Evolutionary conservation across 2,888 invertebrate species (phyloP).

Genomic region (Erebia palarica): DNA sequence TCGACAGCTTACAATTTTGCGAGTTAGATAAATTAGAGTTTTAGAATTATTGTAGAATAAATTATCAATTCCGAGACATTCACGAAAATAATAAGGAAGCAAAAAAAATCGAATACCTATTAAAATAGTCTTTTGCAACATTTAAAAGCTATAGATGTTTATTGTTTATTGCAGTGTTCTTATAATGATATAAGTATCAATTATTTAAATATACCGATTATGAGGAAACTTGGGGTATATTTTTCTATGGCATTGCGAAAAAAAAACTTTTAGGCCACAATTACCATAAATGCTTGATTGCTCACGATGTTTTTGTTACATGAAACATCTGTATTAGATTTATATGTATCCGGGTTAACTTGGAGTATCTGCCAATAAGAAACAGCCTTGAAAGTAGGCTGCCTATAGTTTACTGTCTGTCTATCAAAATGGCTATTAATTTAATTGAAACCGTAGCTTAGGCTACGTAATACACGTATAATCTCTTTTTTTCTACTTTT

Average conservation of each 20-base stretch:
- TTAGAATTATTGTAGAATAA: no score
- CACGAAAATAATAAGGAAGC: neutral
- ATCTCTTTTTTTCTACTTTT: no score
- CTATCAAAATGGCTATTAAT: neutral
- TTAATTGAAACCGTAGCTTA: neutral
- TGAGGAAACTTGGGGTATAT: neutral
- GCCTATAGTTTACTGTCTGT: neutral
- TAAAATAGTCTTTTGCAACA: neutral
- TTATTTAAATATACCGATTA: neutral
- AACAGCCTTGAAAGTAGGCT: neutral
- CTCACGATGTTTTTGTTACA: neutral
- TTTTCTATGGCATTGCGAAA: neutral
- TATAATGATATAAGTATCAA: neutral
- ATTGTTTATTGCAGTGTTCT: neutral
- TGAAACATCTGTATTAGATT: neutral
- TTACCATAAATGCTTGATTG: neutral
- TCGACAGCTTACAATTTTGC: no score
- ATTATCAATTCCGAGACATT: no score
- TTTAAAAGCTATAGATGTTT: neutral
- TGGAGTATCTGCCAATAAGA: neutral
- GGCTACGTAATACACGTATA: neutral
- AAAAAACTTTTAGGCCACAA: neutral
- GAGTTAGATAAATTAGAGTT: no score
- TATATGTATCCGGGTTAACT: slow-evolving; percentile 1
- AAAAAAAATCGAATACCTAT: neutral